phyloP scores from a whole-genome alignment of 2,888 invertebrate genomes.

The Chymomyza procnemis region DNA sequence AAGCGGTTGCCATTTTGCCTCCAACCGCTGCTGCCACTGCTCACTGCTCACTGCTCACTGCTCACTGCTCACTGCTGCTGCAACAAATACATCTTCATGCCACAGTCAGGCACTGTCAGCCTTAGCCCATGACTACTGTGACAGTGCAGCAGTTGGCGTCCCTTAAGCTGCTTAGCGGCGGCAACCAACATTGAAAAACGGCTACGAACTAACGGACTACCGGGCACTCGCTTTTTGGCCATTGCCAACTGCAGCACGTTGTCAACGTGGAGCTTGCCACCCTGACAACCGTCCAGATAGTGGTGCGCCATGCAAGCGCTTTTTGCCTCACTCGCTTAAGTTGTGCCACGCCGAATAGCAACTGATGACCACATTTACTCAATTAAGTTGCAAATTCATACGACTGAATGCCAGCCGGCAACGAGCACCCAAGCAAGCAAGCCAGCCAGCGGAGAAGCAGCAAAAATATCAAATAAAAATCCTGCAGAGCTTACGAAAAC shows the following conservation, averaged over 20 bases:
- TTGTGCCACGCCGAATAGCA: slow-evolving; percentile 25
- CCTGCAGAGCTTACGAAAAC: no score
- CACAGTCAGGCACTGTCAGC: neutral
- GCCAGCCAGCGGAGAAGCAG: no score
- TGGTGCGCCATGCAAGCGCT: neutral
- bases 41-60: no score
- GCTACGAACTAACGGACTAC: neutral
- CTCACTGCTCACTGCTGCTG: neutral
- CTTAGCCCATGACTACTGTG: neutral
- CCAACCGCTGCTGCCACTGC: neutral
- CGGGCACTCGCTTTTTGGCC: neutral
- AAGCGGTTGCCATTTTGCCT: slow-evolving; percentile 15
- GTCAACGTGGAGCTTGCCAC: slow-evolving; percentile 45
- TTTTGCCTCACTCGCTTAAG: neutral
- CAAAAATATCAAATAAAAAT: no score
- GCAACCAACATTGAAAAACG: neutral
- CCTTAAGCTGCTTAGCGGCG: slow-evolving; percentile 55
- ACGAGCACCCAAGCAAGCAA: neutral
- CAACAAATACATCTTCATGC: neutral
- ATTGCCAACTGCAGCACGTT: slow-evolving; percentile 42
- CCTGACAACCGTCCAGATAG: slow-evolving; percentile 18
- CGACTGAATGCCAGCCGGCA: slow-evolving; percentile 16
- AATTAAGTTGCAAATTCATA: slow-evolving; percentile 52
- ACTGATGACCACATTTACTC: slow-evolving; percentile 57
- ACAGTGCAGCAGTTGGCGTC: slow-evolving; percentile 1